Percentiles rank a stretch among this genome's conserved stretches.
These are phyloP conservation scores for Anguilla pacifica DNA, from an alignment of 2,797 vertebrate genomes.

Conservation along the genomic window DNA sequence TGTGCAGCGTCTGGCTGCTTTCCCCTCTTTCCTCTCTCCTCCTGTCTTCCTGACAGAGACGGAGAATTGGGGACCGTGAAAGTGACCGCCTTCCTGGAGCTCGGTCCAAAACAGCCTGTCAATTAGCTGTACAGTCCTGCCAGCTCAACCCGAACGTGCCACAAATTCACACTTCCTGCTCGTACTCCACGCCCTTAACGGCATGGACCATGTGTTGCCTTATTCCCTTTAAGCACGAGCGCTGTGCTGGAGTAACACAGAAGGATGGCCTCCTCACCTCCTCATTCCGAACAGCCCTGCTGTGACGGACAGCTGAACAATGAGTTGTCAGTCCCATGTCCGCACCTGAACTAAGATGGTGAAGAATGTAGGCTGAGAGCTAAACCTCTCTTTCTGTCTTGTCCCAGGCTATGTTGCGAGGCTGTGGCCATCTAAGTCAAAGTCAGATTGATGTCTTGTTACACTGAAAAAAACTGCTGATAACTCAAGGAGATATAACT, in stretches of 20 bases:
- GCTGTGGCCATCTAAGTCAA: neutral
- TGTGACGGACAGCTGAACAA: neutral
- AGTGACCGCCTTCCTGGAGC: conserved; percentile 71
- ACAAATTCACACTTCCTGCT: conserved; percentile 45
- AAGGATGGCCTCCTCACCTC: neutral
- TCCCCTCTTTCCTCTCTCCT: conserved; percentile 14
- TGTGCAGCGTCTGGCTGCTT: conserved; percentile 51
- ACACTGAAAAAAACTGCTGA: neutral
- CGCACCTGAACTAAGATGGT: neutral
- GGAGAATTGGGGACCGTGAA: conserved; percentile 69
- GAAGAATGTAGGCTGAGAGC: neutral
- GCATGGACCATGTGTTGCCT: neutral
- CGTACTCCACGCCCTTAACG: neutral
- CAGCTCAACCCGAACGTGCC: conserved; percentile 45
- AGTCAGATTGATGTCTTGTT: neutral
- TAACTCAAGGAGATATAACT: neutral
- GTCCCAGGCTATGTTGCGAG: neutral
- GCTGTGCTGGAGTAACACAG: neutral
- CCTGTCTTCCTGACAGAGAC: conserved; percentile 57
- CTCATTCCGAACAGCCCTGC: neutral
- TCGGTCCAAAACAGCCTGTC: conserved; percentile 69
- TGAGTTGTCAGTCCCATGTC: neutral
- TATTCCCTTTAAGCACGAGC: neutral
- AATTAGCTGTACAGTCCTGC: conserved; percentile 72
- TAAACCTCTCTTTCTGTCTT: neutral